Conservation (phyloP, 2,113 vertebrate genomes). For the Felis chaus region DNA sequence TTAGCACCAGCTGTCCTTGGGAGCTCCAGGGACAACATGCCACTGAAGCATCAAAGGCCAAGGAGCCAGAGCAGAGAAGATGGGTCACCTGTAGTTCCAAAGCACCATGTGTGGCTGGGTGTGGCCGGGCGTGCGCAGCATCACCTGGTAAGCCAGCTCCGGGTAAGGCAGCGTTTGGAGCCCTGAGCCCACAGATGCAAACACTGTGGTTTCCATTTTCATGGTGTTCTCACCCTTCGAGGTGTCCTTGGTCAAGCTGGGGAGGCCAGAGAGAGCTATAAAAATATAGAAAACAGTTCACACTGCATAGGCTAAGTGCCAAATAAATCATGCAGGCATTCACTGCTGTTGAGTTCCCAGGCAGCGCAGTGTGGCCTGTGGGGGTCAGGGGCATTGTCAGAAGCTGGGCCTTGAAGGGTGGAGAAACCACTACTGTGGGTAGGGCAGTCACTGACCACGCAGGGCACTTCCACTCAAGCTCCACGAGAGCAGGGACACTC, state of each 20-base stretch:
- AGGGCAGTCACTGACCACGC: not conserved
- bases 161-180: not conserved
- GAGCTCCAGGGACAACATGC: not conserved
- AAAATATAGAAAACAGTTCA: conserved; percentile 38
- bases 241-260: not conserved
- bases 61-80: not conserved
- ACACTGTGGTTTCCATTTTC: not conserved
- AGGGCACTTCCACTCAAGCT: not conserved
- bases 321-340: conserved; percentile 18
- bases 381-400: not conserved
- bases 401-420: not conserved
- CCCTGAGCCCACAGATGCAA: not conserved
- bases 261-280: conserved; percentile 29
- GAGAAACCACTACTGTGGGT: not conserved
- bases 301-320: not conserved
- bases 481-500: rapidly evolving
- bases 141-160: not conserved
- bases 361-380: not conserved
- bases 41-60: not conserved
- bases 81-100: not conserved
- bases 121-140: not conserved
- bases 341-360: not conserved
- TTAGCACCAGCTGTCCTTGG: not conserved
- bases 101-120: not conserved
- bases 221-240: not conserved